These are phyloP conservation scores for Caenorhabditis inopinata DNA, from an alignment of 1,140 invertebrate genomes.

Conservation along the genomic window DNA sequence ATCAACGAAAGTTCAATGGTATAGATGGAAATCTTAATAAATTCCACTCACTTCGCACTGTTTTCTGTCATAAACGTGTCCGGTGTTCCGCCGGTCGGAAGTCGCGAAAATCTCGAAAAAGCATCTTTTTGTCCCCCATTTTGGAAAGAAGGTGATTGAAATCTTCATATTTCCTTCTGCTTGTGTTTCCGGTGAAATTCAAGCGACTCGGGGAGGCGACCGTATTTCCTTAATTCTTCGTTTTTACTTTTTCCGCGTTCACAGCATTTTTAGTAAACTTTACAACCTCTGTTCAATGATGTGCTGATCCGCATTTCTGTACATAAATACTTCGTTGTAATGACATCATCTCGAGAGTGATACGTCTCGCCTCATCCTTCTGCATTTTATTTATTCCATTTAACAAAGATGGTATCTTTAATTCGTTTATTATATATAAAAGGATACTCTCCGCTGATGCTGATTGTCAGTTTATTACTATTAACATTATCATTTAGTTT, in stretches of 20 bases:
- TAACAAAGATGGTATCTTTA: neutral
- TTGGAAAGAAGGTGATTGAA: neutral
- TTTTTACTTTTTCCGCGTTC: neutral
- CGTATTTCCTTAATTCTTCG: neutral
- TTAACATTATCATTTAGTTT: neutral
- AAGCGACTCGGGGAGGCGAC: no score
- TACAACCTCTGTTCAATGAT: neutral
- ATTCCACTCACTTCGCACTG: no score
- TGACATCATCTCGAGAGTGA: slow-evolving; percentile 7
- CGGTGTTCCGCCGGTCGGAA: neutral
- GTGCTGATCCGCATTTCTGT: slow-evolving; percentile 7
- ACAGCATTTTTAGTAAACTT: neutral
- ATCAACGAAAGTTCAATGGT: no score
- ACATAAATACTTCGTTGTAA: neutral
- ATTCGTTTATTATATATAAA: neutral
- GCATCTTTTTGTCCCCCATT: slow-evolving; percentile 13
- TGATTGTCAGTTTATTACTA: neutral
- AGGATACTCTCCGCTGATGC: neutral
- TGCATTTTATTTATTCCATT: neutral
- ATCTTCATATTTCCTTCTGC: slow-evolving; percentile 1
- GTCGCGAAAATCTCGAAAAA: slow-evolving; percentile 30
- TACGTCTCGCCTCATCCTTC: slow-evolving; percentile 10
- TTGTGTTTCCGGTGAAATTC: slow-evolving; percentile 4
- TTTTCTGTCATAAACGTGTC: slow-evolving; percentile 25
- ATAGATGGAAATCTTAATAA: no score